Conservation (phyloP, 2,113 vertebrate species). For the Corythaeola cristata region DNA sequence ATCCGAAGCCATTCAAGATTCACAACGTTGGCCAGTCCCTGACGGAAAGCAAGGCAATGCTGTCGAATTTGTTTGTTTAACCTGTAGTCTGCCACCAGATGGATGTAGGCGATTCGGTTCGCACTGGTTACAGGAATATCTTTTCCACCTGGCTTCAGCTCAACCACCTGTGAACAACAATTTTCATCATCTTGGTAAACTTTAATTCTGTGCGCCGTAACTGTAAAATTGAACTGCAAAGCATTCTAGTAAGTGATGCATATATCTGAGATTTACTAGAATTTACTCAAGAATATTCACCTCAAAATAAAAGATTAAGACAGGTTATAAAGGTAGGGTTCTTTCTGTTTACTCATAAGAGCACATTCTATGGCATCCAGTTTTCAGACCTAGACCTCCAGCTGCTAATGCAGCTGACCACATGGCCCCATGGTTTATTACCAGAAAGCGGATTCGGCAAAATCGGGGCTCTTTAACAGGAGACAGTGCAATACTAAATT, state of each 20-base stretch:
- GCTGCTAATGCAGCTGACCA: neutral
- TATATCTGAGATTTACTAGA: neutral
- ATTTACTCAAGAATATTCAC: neutral
- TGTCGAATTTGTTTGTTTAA: constrained; percentile 94
- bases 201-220: neutral
- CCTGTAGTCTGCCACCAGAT: constrained; percentile 93
- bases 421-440: neutral
- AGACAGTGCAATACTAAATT: neutral
- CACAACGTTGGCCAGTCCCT: constrained; percentile 95
- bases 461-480: neutral
- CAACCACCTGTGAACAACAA: constrained; percentile 84
- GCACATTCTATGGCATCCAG: neutral
- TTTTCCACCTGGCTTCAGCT: constrained; percentile 90
- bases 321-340: neutral
- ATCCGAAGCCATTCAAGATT: constrained; percentile 97
- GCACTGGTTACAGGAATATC: constrained; percentile 95
- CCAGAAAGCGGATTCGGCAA: neutral
- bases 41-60: constrained; percentile 95
- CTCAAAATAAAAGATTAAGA: neutral
- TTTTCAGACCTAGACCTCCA: neutral
- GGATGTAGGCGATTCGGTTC: constrained; percentile 94
- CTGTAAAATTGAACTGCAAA: neutral
- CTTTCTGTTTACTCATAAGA: neutral
- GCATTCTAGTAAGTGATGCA: neutral
- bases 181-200: neutral